phyloP scores from a whole-genome alignment of 2,113 vertebrate species.

The Zingel zingel region DNA sequence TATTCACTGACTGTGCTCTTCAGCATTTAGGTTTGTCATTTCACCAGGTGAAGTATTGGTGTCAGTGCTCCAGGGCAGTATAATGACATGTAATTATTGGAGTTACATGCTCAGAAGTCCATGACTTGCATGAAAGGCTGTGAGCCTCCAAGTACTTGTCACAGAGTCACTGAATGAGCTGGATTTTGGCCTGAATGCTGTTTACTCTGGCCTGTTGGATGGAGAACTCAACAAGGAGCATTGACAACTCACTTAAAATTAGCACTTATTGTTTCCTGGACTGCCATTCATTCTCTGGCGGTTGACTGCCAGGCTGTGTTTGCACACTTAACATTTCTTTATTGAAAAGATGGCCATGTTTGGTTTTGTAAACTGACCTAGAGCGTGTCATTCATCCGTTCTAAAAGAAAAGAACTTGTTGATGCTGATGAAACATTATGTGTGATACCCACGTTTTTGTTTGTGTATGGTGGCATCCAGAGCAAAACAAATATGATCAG shows the following conservation, averaged over 20 bases:
- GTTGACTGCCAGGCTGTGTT: slow-evolving; percentile 38
- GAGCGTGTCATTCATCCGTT: slow-evolving; percentile 2
- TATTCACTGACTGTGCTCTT: neutral
- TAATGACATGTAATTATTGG: slow-evolving; percentile 72
- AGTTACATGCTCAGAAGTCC: slow-evolving; percentile 53
- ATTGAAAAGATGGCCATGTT: slow-evolving; percentile 24
- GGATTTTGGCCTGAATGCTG: slow-evolving; percentile 64
- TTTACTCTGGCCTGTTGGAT: slow-evolving; percentile 57
- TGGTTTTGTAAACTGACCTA: neutral
- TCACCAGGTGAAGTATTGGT: slow-evolving; percentile 61
- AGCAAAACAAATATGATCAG: slow-evolving; percentile 30
- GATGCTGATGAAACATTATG: neutral
- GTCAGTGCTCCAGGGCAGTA: slow-evolving; percentile 35
- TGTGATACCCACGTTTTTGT: slow-evolving; percentile 15
- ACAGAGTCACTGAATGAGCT: slow-evolving; percentile 34
- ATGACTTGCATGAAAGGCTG: slow-evolving; percentile 39
- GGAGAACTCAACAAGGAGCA: slow-evolving; percentile 52
- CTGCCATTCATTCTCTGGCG: slow-evolving; percentile 56
- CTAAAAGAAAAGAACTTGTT: slow-evolving; percentile 3
- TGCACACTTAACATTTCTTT: slow-evolving; percentile 26
- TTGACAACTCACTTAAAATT: slow-evolving; percentile 60
- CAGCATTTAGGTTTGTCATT: slow-evolving; percentile 35
- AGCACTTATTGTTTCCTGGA: slow-evolving; percentile 57
- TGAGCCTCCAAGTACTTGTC: slow-evolving; percentile 62
- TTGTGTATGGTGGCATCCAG: neutral